Base-by-base conservation (phyloP, 2,888 invertebrate species). In the Limnephilus marmoratus region DNA sequence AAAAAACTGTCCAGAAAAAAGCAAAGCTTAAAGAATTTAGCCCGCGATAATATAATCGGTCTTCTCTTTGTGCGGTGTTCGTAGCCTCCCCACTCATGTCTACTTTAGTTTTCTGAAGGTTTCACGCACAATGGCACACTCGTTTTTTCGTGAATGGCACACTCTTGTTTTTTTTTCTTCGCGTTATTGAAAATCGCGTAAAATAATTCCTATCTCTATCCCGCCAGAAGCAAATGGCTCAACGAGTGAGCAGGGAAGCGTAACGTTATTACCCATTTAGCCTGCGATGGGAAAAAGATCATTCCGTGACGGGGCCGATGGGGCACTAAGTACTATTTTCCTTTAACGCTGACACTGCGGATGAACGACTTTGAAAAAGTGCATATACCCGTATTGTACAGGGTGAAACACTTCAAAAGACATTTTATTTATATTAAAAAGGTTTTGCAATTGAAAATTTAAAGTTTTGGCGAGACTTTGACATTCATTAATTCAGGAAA, bases 251-350 rank as follows among this genome's bases (percentile, higher is more conserved):
- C 68, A 34, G 83, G 83, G 83, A 37, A 41, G 37, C 37, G 83
- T 18, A 83, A 37, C n/a, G 83, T 83, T 83, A 83, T 83, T 83
- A 83, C 37, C 83, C 31, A 83, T 83, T 83, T 37, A 68, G 68
- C 18, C 37, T 41, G 83, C 83, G 15, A 83, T 83, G 83, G 83
- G 83, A 83, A 83, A 34, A 83, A 37, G 34, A 83, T 83, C 37
- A 31, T 31, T 83, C 11, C 34, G 34, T 83, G 34, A 83, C 24
- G 82, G 34, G 31, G 34, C 12, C 82, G 34, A 83, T 83, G 31
- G 68, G 68, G 82, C 82, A 12, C 31, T 18, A 37, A 83, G 83
- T 83, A 37, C 24, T 24, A 83, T 34, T 83, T 83, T 83, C 34
- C 83, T 34, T 41, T 83, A 41, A 83, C 31, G 83, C 34, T 41